phyloP scores from a whole-genome alignment of 2,797 vertebrate genomes.

The Chrysocyon brachyurus region DNA sequence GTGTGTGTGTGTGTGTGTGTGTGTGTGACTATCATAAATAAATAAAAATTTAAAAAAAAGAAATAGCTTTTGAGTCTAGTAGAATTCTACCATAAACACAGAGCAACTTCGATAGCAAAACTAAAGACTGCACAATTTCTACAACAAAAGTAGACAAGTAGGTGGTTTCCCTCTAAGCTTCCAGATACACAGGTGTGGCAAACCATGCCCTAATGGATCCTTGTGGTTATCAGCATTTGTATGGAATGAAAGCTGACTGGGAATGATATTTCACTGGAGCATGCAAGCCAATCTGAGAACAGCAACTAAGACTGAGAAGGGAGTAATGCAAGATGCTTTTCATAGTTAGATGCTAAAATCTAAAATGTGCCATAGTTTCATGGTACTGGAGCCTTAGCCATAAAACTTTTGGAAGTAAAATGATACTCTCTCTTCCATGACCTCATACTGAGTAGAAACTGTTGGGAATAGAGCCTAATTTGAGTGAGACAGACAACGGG shows the following conservation, averaged over 20 bases:
- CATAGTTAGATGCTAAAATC: not conserved
- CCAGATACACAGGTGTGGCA: not conserved
- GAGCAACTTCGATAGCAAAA: slow-evolving; percentile 10
- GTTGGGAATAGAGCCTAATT: not conserved
- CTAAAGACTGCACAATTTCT: not conserved
- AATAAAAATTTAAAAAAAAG: too few species aligned
- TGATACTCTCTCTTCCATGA: not conserved
- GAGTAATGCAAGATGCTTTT: not conserved
- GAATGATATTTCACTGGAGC: not conserved
- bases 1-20: too few species aligned
- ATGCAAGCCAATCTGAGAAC: not conserved
- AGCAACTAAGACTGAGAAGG: not conserved
- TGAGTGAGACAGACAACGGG: not conserved
- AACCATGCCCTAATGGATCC: not conserved
- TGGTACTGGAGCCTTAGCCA: not conserved
- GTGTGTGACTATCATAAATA: too few species aligned
- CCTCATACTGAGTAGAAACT: not conserved
- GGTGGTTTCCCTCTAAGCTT: not conserved
- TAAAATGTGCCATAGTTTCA: not conserved
- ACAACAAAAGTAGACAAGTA: not conserved
- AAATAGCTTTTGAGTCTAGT: not conserved
- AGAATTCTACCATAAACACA: not conserved
- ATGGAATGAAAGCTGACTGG: not conserved
- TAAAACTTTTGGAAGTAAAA: not conserved
- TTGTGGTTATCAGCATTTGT: not conserved